Evolutionary conservation across 2,113 vertebrate genomes (phyloP).

Genomic region (Ploceus nigricollis): DNA sequence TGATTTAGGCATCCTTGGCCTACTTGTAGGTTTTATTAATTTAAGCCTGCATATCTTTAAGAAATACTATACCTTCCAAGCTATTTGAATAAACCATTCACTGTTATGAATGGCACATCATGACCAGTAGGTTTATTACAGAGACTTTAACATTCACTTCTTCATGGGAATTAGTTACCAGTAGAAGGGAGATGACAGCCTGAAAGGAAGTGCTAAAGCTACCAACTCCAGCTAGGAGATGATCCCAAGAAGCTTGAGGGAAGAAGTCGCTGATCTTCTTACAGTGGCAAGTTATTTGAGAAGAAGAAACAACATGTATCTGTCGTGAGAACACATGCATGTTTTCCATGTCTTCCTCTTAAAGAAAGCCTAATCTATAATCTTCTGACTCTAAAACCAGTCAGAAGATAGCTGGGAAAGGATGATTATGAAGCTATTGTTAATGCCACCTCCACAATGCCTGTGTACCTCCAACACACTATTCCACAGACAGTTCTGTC

Average conservation of each 20-base stretch:
- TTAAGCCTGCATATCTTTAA: not conserved
- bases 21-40: not conserved
- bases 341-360: not conserved
- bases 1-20: not conserved
- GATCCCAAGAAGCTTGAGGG: not conserved
- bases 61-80: not conserved
- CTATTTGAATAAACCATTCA: not conserved
- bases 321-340: not conserved
- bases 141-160: not conserved
- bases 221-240: not conserved
- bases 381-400: not conserved
- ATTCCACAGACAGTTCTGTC: not conserved
- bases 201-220: not conserved
- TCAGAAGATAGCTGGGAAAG: not conserved
- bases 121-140: not conserved
- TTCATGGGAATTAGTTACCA: not conserved
- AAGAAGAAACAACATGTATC: not conserved
- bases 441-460: not conserved
- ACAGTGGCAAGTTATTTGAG: not conserved
- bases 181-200: not conserved
- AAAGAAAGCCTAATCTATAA: not conserved
- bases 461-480: not conserved
- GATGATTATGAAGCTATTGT: not conserved
- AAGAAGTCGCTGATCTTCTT: not conserved
- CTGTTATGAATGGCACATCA: not conserved